Conservation (phyloP, 2,888 invertebrate species). For the Elysia crispata region DNA sequence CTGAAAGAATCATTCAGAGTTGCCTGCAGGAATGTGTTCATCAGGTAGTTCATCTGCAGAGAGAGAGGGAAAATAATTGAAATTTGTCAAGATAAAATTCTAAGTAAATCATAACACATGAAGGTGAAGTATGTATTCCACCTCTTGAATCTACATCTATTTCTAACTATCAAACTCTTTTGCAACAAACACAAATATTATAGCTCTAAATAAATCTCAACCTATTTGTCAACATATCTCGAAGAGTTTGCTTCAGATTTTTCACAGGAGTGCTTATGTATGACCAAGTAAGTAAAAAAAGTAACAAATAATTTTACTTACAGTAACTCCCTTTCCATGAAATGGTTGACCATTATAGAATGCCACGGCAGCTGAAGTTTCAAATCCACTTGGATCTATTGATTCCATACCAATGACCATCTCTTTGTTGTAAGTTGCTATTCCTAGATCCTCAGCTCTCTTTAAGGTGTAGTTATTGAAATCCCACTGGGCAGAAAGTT, state of each 20-base stretch:
- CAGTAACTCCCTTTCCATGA: constrained; percentile 83
- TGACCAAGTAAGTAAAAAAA: too few species aligned
- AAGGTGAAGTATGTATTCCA: too few species aligned
- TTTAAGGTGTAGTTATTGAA: constrained; percentile 51
- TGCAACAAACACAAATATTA: too few species aligned
- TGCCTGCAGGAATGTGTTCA: constrained; percentile 44
- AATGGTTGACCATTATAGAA: constrained; percentile 89
- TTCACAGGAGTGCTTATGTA: too few species aligned
- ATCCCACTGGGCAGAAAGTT: too few species aligned
- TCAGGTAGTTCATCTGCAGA: constrained; percentile 42
- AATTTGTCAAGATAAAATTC: too few species aligned
- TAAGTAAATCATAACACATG: too few species aligned
- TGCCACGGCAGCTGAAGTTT: constrained; percentile 72
- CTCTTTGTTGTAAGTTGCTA: constrained; percentile 74
- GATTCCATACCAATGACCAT: constrained; percentile 72
- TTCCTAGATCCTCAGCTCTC: constrained; percentile 62
- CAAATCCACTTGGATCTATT: constrained; percentile 13
- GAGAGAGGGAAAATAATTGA: not conserved
- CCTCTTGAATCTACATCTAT: too few species aligned
- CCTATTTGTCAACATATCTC: too few species aligned
- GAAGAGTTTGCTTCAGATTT: too few species aligned
- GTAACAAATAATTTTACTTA: constrained; percentile 12
- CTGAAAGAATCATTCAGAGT: constrained; percentile 33
- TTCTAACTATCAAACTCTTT: too few species aligned
- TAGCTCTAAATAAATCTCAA: too few species aligned